These are phyloP conservation scores for Ptilorrhoa leucosticta DNA, from an alignment of 2,113 vertebrate genomes.

Conservation along the genomic window DNA sequence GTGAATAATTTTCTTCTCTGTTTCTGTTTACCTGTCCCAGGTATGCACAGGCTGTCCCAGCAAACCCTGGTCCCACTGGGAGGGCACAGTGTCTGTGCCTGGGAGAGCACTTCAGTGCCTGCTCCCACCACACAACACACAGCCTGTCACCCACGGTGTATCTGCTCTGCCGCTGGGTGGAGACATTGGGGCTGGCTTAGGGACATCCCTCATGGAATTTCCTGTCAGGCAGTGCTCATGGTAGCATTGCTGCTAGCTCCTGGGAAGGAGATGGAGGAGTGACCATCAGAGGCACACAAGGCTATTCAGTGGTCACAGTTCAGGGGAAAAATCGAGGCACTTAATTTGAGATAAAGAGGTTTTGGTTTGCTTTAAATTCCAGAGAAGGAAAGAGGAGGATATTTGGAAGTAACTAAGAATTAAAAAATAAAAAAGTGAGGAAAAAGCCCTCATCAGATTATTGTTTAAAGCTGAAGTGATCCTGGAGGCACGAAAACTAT, in stretches of 20 bases:
- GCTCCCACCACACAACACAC: rapidly evolving
- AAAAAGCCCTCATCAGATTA: neutral
- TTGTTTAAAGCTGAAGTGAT: neutral
- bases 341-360: neutral
- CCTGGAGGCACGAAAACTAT: neutral
- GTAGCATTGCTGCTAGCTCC: neutral
- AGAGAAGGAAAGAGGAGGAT: neutral
- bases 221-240: neutral
- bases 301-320: neutral
- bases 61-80: neutral
- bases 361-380: neutral
- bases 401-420: neutral
- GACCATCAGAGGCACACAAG: neutral
- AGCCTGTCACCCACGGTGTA: neutral
- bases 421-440: neutral
- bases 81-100: neutral
- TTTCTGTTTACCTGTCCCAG: neutral
- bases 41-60: neutral
- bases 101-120: neutral
- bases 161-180: neutral
- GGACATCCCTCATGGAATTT: neutral
- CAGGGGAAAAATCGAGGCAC: neutral
- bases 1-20: neutral
- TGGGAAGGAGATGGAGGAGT: neutral
- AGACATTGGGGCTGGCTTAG: rapidly evolving